Conservation (phyloP, 2,797 vertebrate genomes). For the Tinamus major region DNA sequence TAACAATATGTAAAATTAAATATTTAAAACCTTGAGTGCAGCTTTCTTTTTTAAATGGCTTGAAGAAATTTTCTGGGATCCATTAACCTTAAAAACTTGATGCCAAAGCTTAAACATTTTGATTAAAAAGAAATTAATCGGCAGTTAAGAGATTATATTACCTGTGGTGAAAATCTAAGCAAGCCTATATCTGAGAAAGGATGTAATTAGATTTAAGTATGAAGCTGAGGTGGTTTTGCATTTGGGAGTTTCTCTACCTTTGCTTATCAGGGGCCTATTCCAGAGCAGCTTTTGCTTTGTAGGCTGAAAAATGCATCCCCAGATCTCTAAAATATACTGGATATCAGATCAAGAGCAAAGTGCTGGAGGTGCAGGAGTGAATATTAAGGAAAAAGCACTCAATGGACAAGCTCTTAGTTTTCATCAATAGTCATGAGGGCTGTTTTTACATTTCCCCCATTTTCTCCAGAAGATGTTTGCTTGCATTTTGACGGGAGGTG, state of each 20-base stretch:
- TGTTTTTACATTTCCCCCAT: background rate
- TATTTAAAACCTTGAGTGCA: background rate
- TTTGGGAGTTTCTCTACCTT: background rate
- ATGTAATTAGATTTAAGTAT: background rate
- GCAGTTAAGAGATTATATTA: background rate
- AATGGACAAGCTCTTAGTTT: background rate
- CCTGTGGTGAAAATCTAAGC: background rate
- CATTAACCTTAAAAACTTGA: background rate
- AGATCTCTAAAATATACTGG: background rate
- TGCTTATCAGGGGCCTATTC: background rate
- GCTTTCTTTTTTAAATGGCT: background rate
- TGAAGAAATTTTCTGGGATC: background rate
- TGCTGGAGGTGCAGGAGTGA: background rate
- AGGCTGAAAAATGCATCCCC: background rate
- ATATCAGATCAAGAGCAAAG: background rate
- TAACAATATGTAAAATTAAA: background rate
- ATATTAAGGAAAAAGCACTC: background rate
- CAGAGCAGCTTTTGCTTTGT: background rate
- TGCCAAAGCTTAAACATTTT: background rate
- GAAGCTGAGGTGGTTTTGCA: background rate
- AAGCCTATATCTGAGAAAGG: background rate
- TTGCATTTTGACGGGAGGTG: accelerated
- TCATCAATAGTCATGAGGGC: background rate
- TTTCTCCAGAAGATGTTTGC: background rate
- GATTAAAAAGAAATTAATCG: background rate